Conservation (phyloP, 64 coral and sea anemone species). For the Catalaphyllia jardinei region DNA sequence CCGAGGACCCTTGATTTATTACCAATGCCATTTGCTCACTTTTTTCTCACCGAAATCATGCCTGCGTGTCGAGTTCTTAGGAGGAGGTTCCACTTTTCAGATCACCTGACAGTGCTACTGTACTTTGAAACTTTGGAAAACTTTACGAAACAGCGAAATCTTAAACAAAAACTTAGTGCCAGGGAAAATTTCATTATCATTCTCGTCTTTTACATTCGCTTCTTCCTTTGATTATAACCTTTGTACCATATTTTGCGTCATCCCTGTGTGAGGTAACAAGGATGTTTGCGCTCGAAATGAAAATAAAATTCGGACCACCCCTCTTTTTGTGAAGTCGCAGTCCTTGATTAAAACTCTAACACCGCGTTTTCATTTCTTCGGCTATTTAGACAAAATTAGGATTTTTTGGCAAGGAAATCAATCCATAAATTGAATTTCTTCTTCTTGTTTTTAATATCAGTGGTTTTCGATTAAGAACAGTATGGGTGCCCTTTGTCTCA, state of each 20-base stretch:
- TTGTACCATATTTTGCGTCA: not conserved
- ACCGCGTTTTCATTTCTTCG: constrained; percentile 1
- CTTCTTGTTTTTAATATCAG: not conserved
- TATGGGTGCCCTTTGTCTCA: not conserved
- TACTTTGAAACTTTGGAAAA: not conserved
- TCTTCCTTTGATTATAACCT: constrained; percentile 7
- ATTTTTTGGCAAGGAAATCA: not conserved
- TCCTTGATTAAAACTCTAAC: constrained; percentile 14
- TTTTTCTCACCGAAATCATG: not conserved
- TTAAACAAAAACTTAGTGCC: not conserved
- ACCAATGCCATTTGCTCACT: constrained; percentile 10
- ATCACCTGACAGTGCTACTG: not conserved
- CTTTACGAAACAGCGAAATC: not conserved
- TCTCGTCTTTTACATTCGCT: not conserved
- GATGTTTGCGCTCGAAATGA: constrained; percentile 10
- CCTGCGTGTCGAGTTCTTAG: not conserved
- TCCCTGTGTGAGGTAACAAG: not conserved
- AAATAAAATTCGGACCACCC: not conserved
- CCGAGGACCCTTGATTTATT: constrained; percentile 13
- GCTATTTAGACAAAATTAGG: not conserved
- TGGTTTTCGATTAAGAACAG: not conserved
- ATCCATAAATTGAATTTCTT: not conserved
- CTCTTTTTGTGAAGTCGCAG: not conserved
- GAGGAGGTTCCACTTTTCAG: too few species aligned
- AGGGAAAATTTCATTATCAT: not conserved